Base-by-base conservation (phyloP, 2,888 invertebrate species). In the Dolichopus griseipennis region DNA sequence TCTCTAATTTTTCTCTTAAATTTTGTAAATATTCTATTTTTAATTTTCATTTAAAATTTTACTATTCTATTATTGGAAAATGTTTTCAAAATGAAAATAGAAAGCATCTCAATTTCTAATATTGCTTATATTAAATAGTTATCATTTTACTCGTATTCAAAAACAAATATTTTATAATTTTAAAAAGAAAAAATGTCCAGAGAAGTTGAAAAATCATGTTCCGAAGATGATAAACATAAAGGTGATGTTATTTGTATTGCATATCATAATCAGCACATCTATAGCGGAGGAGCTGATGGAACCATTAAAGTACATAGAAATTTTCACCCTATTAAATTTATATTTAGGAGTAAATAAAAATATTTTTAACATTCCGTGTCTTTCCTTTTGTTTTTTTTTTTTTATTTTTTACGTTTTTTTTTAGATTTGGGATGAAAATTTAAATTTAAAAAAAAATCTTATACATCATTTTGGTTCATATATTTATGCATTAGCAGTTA, bases 261-360 rank as follows among this genome's bases (percentile, higher is more conserved):
- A 52, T 80, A 75, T 71, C 74, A 72, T 64, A 73, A 77, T 64
- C 75, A 75, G 66, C 74, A 77, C 72, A 72, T 81, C 66, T 80
- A 78, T 72, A 78, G 78, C 65, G 79, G 80, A 61, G 82, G 82
- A 15, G 79, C 79, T n/a, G 82, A 82, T 75, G 81, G 82, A 27
- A 79, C 78, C 76, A 79, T 82, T 69, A 79, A 78, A 72, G 81
- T 82, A 74, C 74, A 70, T 67, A 72, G 22, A 12, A 67, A 64
- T 21, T 37, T 37, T 37, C 4, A 8, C 6, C 37, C 4, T n/a
- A 37, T 37, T 27, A 12, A 10, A 7, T 37, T 37, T 37, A 10
- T 8, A 18, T 61, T n/a, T 15, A 6, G 9, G 4, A 41, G 65
- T 63, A 65, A 64, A 15, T 15, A 63, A 27, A 5, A 67, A 67